Conservation (phyloP, 2,113 vertebrate genomes). For the Neotoma lepida region DNA sequence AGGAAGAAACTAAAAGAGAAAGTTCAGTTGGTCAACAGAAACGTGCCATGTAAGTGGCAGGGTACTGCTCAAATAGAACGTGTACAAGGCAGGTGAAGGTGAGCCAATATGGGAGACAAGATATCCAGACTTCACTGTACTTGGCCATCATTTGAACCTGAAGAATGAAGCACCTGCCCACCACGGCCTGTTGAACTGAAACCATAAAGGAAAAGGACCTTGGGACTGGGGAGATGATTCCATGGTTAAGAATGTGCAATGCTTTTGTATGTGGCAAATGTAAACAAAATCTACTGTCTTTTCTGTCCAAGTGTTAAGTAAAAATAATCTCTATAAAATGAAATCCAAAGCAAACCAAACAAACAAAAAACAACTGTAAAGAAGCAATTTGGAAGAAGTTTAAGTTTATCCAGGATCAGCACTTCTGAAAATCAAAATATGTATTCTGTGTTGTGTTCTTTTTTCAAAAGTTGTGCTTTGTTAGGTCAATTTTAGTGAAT, state of each 20-base stretch:
- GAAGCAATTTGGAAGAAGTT: neutral
- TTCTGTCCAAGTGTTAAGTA: neutral
- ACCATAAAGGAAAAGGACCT: neutral
- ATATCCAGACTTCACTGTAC: neutral
- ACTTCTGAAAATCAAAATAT: neutral
- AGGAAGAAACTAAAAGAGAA: neutral
- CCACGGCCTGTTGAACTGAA: neutral
- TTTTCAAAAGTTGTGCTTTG: neutral
- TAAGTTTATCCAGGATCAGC: neutral
- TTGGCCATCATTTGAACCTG: too few species aligned
- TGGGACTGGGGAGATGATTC: too few species aligned
- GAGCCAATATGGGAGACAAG: neutral
- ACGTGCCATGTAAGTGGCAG: neutral
- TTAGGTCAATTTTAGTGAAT: neutral
- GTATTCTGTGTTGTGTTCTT: neutral
- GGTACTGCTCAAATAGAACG: neutral
- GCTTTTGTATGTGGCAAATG: neutral
- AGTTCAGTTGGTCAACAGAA: neutral
- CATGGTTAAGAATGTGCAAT: neutral
- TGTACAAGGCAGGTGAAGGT: neutral
- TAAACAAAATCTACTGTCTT: neutral
- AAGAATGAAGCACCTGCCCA: neutral
- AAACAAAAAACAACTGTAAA: neutral
- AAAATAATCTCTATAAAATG: neutral
- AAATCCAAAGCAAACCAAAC: neutral